Percentiles rank a stretch among this genome's conserved stretches.
phyloP scores from a whole-genome alignment of 2,888 invertebrate species.

The Xestobium rufovillosum region DNA sequence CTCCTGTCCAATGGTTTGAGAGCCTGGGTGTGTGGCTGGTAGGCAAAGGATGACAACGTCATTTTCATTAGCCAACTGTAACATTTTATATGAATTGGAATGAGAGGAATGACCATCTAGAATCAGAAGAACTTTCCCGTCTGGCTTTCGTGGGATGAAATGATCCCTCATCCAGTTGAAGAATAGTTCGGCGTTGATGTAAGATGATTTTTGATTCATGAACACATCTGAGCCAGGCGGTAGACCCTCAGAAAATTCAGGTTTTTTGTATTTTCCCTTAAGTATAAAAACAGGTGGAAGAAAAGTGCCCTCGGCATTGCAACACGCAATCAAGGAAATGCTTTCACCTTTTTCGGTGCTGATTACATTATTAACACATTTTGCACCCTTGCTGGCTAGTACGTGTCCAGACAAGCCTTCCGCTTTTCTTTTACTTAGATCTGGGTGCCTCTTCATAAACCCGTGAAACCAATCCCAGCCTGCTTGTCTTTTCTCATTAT shows the following conservation, averaged over 20 bases:
- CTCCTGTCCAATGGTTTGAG: conserved; percentile 22
- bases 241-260: conserved; percentile 17
- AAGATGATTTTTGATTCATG: conserved; percentile 18
- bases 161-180: conserved; percentile 20
- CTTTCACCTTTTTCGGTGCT: no score
- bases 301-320: conserved; percentile 17
- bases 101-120: conserved; percentile 13
- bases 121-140: conserved; percentile 14
- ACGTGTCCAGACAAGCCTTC: no score
- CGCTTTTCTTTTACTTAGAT: no score
- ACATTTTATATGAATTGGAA: conserved; percentile 17
- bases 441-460: no score
- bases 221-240: no score
- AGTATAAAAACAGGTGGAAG: conserved; percentile 15
- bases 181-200: conserved; percentile 17
- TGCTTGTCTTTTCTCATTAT: no score
- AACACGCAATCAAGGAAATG: conserved; percentile 12
- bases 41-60: conserved; percentile 26
- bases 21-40: conserved; percentile 21
- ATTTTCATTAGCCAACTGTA: conserved; percentile 25
- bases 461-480: no score
- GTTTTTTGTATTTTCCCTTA: conserved; percentile 18
- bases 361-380: no score
- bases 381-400: no score
- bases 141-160: conserved; percentile 12